These are phyloP conservation scores for Chrysolina oricalcia DNA, from an alignment of 2,888 invertebrate species.

Conservation along the genomic window DNA sequence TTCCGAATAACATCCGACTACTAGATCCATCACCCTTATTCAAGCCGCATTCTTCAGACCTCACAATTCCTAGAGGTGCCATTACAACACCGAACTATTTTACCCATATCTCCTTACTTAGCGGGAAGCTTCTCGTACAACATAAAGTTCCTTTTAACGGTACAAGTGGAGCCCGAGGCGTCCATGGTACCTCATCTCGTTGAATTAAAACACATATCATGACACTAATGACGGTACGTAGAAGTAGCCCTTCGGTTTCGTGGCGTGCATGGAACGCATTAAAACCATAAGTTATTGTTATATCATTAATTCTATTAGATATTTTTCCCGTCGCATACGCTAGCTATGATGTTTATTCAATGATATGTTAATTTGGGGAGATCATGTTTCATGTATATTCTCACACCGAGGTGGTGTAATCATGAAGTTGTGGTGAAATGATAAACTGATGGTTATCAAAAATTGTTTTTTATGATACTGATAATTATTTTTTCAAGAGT, in stretches of 20 bases:
- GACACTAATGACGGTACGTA: conserved; percentile 47
- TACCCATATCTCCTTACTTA: conserved; percentile 45
- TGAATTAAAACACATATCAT: conserved; percentile 45
- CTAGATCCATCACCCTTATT: conserved; percentile 23
- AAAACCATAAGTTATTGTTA: conserved; percentile 43
- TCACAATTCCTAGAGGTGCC: conserved; percentile 39
- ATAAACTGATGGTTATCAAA: too few relatives aligned
- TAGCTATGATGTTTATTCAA: conserved; percentile 32
- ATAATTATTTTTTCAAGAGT: too few relatives aligned
- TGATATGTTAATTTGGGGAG: conserved; percentile 43
- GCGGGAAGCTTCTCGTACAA: conserved; percentile 45
- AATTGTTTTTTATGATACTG: too few relatives aligned
- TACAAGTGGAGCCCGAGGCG: conserved; percentile 36
- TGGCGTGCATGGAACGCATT: conserved; percentile 47
- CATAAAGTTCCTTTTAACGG: conserved; percentile 48
- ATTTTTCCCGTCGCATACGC: conserved; percentile 31
- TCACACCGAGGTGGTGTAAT: background rate
- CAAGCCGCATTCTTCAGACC: conserved; percentile 30
- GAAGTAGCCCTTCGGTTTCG: conserved; percentile 46
- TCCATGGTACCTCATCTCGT: conserved; percentile 42
- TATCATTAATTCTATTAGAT: conserved; percentile 43
- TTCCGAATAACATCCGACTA: background rate
- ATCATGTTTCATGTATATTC: conserved; percentile 17
- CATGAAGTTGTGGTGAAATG: background rate
- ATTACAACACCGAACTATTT: conserved; percentile 46